A percentile compares a stretch with the other conserved stretches of the same genome.
Evolutionary conservation across 2,797 vertebrate species (phyloP).

Genomic region (Diplodus sargus): DNA sequence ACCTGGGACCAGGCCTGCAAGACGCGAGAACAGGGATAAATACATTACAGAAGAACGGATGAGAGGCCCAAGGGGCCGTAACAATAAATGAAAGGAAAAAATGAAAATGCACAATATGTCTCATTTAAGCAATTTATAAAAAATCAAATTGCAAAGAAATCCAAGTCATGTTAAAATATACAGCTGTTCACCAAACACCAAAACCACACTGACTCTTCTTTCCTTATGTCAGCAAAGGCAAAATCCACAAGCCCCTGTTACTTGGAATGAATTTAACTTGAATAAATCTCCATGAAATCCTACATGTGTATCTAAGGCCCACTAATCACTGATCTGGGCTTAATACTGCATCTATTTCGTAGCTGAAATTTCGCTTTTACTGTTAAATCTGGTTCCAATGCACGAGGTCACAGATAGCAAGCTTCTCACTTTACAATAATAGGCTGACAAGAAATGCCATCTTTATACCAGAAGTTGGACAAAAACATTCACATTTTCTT

Average conservation of each 20-base stretch:
- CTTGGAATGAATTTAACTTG: not conserved
- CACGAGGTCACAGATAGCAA: not conserved
- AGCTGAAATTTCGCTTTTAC: not conserved
- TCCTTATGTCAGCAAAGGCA: not conserved
- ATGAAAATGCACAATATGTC: too few relatives aligned
- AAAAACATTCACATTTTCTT: not conserved
- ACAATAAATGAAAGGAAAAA: too few relatives aligned
- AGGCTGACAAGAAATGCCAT: not conserved
- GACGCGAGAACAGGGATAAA: too few relatives aligned
- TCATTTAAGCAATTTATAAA: not conserved
- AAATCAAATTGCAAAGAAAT: not conserved
- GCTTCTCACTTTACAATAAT: not conserved
- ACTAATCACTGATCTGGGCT: not conserved
- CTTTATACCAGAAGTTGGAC: not conserved
- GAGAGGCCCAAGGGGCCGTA: too few relatives aligned
- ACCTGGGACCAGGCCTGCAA: too few relatives aligned
- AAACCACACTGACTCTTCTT: not conserved
- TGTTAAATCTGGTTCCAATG: not conserved
- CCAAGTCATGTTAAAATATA: not conserved
- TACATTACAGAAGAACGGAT: too few relatives aligned
- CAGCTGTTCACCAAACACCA: not conserved
- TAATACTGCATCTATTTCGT: not conserved
- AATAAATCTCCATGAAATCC: constrained; percentile 2
- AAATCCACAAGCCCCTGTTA: not conserved
- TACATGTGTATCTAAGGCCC: not conserved